Conservation (phyloP, 2,113 vertebrate species). For the Petrocephalus zakoni region DNA sequence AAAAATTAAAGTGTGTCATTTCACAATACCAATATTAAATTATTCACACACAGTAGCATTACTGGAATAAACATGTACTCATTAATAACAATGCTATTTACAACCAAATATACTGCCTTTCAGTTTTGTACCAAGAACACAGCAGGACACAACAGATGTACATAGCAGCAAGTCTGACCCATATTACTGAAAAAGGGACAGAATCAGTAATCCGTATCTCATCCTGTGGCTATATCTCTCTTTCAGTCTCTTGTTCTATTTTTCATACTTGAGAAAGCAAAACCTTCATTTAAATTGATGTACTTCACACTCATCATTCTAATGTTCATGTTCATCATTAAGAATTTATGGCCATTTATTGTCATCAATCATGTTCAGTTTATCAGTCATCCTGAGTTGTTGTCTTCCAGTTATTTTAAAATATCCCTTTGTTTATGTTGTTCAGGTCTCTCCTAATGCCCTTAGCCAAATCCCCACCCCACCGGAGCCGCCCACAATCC, state of each 20-base stretch:
- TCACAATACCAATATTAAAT: slow-evolving; percentile 43
- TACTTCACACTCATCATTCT: neutral
- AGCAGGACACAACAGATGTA: slow-evolving; percentile 46
- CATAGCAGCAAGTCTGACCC: slow-evolving; percentile 46
- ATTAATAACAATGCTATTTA: slow-evolving; percentile 55
- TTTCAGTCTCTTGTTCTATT: neutral
- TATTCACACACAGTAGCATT: slow-evolving; percentile 47
- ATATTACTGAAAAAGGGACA: slow-evolving; percentile 30
- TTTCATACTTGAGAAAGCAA: neutral
- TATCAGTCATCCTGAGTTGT: neutral
- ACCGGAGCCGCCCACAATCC: neutral
- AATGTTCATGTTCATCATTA: neutral
- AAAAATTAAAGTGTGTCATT: slow-evolving; percentile 50
- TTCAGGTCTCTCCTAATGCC: neutral
- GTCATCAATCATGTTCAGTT: neutral
- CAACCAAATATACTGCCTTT: slow-evolving; percentile 54
- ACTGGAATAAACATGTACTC: slow-evolving; percentile 49
- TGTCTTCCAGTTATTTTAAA: neutral
- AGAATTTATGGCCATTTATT: neutral
- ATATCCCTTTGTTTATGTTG: neutral
- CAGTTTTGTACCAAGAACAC: slow-evolving; percentile 42
- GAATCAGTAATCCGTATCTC: slow-evolving; percentile 24
- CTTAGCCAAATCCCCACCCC: neutral
- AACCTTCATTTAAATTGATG: neutral
- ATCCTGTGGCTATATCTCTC: neutral